phyloP scores from a whole-genome alignment of 2,888 invertebrate species.

The Dolomedes plantarius region DNA sequence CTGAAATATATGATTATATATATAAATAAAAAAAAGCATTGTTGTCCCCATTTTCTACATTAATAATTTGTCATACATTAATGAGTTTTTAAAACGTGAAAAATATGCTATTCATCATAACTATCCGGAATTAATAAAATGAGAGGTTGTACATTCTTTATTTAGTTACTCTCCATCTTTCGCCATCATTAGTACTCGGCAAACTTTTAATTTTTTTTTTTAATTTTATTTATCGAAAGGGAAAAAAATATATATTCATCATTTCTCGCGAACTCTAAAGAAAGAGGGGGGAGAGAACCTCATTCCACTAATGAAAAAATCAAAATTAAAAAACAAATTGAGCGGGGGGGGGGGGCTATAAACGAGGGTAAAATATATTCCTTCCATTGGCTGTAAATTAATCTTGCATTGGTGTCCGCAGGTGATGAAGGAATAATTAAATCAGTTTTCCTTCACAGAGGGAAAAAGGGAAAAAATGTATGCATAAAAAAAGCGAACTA shows the following conservation, averaged over 20 bases:
- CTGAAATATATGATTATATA: not conserved
- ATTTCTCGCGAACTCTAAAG: constrained; percentile 29
- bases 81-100: constrained; percentile 50
- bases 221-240: constrained; percentile 52
- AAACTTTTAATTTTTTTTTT: constrained; percentile 12
- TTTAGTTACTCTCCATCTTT: constrained; percentile 7
- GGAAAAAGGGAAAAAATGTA: constrained; percentile 25
- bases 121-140: constrained; percentile 38
- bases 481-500: constrained; percentile 56
- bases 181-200: constrained; percentile 36
- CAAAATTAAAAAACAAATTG: constrained; percentile 10
- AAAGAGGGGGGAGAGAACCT: constrained; percentile 4
- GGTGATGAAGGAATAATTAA: constrained; percentile 72
- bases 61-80: constrained; percentile 1
- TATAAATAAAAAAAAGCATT: not conserved
- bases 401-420: constrained; percentile 64
- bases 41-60: not conserved
- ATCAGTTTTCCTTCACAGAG: constrained; percentile 59
- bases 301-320: constrained; percentile 13
- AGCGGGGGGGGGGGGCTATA: constrained; percentile 22
- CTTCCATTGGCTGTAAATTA: constrained; percentile 69
- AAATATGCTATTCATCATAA: constrained; percentile 30
- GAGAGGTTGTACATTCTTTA: constrained; percentile 2
- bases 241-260: not conserved
- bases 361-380: constrained; percentile 58